Evolutionary conservation across 2,888 invertebrate species (phyloP).

Genomic region (Parnassius smintheus): DNA sequence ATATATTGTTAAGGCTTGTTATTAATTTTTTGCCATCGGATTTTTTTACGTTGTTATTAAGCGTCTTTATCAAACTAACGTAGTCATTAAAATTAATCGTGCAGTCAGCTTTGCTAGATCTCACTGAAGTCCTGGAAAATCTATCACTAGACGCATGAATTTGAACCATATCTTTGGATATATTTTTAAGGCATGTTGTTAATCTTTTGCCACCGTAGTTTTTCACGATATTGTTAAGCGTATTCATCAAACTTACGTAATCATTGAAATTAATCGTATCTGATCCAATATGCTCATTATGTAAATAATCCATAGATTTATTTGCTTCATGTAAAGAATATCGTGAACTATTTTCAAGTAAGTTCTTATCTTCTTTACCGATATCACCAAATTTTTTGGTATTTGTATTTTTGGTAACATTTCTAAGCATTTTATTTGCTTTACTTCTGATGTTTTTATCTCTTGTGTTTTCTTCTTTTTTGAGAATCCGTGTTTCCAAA

Average conservation of each 20-base stretch:
- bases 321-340: no score
- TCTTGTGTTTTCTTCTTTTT: conserved; percentile 1
- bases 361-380: neutral
- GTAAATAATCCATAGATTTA: no score
- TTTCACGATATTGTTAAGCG: no score
- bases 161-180: neutral
- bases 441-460: neutral
- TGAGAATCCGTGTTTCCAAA: conserved; percentile 8
- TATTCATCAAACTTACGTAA: no score
- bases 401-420: neutral
- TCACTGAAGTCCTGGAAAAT: conserved; percentile 4
- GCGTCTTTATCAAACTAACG: no score
- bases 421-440: conserved; percentile 1
- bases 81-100: no score
- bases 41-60: no score
- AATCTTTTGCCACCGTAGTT: no score
- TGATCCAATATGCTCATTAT: no score
- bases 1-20: neutral
- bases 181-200: neutral
- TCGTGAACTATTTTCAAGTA: neutral
- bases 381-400: neutral
- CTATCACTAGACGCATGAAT: conserved; percentile 1
- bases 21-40: no score
- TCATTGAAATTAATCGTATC: no score
- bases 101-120: conserved; percentile 10